These are phyloP conservation scores for Mesodorylaimus sp. DNA, from an alignment of 2,888 invertebrate species.

Conservation along the genomic window DNA sequence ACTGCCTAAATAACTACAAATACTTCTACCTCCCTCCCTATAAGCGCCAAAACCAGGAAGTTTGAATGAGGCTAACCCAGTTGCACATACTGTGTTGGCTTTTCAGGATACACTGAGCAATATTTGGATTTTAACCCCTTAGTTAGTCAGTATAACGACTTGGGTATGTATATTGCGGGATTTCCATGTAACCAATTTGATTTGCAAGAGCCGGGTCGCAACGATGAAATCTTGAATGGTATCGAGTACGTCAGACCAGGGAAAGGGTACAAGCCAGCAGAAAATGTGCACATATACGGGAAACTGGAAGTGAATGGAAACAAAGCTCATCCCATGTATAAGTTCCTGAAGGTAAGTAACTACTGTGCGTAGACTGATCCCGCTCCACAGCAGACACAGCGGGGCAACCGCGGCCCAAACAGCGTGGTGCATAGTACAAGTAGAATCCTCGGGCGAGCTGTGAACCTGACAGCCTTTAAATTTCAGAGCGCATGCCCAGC, in stretches of 20 bases:
- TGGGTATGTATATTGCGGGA: constrained; percentile 17
- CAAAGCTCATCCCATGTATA: constrained; percentile 28
- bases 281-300: constrained; percentile 28
- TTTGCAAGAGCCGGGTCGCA: constrained; percentile 28
- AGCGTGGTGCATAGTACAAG: too few species aligned
- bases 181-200: constrained; percentile 31
- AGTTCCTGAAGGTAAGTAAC: constrained; percentile 26
- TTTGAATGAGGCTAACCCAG: too few species aligned
- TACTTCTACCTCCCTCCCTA: too few species aligned
- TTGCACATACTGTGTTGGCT: too few species aligned
- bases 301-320: constrained; percentile 29
- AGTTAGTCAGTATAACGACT: constrained; percentile 17
- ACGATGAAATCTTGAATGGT: constrained; percentile 28
- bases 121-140: constrained; percentile 29
- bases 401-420: too few species aligned
- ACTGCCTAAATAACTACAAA: too few species aligned
- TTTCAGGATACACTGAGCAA: constrained; percentile 29
- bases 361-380: too few species aligned
- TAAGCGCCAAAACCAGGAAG: too few species aligned
- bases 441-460: too few species aligned
- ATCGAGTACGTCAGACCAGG: constrained; percentile 26
- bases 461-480: too few species aligned
- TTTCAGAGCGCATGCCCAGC: constrained; percentile 27
- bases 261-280: constrained; percentile 27
- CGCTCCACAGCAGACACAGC: too few species aligned